phyloP scores from a whole-genome alignment of 1,140 invertebrate species.

The Pseudomyrmex dendroicus region DNA sequence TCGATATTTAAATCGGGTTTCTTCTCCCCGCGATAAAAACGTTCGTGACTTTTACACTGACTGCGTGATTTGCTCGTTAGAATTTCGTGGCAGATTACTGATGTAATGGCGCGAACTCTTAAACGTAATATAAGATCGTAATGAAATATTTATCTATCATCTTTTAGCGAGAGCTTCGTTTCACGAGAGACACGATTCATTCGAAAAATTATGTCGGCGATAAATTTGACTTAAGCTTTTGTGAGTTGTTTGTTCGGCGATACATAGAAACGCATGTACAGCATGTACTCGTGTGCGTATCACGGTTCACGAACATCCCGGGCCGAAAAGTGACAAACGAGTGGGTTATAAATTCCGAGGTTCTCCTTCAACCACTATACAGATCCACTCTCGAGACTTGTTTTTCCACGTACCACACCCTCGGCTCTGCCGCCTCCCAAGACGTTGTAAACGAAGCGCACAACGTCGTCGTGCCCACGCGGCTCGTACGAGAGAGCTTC shows the following conservation, averaged over 20 bases:
- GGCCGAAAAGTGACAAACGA: conserved; percentile 76
- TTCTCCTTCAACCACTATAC: conserved; percentile 52
- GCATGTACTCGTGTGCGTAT: conserved; percentile 16
- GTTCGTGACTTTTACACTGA: conserved; percentile 24
- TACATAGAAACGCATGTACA: conserved; percentile 5
- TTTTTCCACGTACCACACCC: conserved; percentile 64
- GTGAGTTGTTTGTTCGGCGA: conserved; percentile 32
- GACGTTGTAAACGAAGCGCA: conserved; percentile 55
- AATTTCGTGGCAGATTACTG: neutral
- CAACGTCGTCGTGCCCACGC: conserved; percentile 50
- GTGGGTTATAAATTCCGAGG: conserved; percentile 79
- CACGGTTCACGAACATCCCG: conserved; percentile 11
- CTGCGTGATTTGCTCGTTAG: neutral
- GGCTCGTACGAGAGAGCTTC: conserved; percentile 14
- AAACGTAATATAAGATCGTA: neutral
- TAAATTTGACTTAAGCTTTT: conserved; percentile 12
- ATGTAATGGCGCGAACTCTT: neutral
- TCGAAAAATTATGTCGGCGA: conserved; percentile 13
- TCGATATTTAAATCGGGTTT: conserved; percentile 68
- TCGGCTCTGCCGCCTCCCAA: conserved; percentile 56
- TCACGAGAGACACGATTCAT: neutral
- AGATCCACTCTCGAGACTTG: conserved; percentile 69
- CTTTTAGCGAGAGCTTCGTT: neutral
- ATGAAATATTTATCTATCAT: neutral
- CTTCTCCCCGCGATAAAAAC: conserved; percentile 2